Percentiles rank a stretch among this genome's conserved stretches.
These are phyloP conservation scores for Oreocharis arfaki DNA, from an alignment of 2,113 vertebrate genomes.

Conservation along the genomic window DNA sequence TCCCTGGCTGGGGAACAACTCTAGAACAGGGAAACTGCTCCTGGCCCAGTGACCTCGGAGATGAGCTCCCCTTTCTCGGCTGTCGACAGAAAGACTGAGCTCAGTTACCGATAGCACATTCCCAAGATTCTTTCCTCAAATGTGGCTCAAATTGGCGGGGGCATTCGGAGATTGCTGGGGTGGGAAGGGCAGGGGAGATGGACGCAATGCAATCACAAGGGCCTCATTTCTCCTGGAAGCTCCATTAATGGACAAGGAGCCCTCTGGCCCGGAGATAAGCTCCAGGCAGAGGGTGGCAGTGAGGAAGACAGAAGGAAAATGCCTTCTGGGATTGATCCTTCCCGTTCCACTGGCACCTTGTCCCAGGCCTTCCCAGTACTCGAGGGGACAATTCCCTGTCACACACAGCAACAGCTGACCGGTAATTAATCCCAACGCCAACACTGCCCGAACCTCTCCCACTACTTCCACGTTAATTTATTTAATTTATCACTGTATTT, in stretches of 20 bases:
- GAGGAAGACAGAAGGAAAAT: neutral
- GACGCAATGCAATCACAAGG: neutral
- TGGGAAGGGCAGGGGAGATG: slow-evolving; percentile 4
- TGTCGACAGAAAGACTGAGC: neutral
- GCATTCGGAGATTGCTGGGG: neutral
- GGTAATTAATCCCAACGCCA: neutral
- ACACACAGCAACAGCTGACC: neutral
- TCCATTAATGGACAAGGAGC: neutral
- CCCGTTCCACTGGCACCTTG: neutral
- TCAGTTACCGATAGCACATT: neutral
- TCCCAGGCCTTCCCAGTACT: neutral
- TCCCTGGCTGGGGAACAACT: neutral
- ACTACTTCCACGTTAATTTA: neutral
- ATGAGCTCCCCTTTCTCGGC: neutral
- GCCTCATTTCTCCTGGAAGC: neutral
- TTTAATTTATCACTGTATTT: neutral
- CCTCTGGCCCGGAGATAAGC: neutral
- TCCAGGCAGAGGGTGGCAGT: neutral
- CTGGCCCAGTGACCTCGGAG: neutral
- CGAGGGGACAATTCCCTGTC: neutral
- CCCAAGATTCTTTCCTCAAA: neutral
- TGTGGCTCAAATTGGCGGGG: neutral
- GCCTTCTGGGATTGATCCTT: neutral
- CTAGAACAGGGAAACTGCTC: neutral
- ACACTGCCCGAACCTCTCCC: neutral